Base-by-base conservation (phyloP, 2,113 vertebrate genomes). In the Vidua macroura region DNA sequence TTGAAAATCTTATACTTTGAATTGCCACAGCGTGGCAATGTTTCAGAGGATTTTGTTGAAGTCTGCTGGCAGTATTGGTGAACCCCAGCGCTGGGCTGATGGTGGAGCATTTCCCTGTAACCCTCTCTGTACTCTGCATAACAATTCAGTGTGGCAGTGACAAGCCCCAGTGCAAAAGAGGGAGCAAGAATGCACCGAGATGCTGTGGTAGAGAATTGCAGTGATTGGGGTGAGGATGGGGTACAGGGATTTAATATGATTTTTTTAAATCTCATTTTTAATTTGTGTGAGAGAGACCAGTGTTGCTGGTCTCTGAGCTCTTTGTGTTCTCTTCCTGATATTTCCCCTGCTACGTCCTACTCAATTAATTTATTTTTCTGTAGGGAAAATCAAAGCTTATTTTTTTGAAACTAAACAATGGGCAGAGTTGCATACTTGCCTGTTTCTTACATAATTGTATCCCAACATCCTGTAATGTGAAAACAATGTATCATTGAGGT, bases 1-100 rank as follows among this genome's bases (percentile, higher is more conserved):
- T 1, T 16, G 31, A 43, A 69, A 43, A 31, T 62, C 88, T 33
- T n/a, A 39, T 94, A 28, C 83, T 66, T 89, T 3, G 3, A 2
- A 18, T 27, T 53, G 73, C 96, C 98, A 96, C 97, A 66, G 75
- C 3, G 90, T 96, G 97, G 96, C 96, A 96, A 49, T 75, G 85
- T 89, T 95, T 96, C 78, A 91, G 86, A 93, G 76, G 60, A 37
- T 35, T 58, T 91, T 77, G 19, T 11, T n/a, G 21, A 7, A 41
- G 56, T 10, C 46, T 53, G 30, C 2, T 33, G 31, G 5, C 15
- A 11, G 2, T 8, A 3, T 0, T 20, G 39, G 21, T 35, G 60
- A 64, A 3, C 31, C 1, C 25, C 41, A 22, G 64, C 62, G 4
- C 5, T 10, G 56, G 83, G 75, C 21, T 75, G 64, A 9, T 18